phyloP scores from a whole-genome alignment of 2,797 vertebrate species.

The Lindbergichthys nudifrons region DNA sequence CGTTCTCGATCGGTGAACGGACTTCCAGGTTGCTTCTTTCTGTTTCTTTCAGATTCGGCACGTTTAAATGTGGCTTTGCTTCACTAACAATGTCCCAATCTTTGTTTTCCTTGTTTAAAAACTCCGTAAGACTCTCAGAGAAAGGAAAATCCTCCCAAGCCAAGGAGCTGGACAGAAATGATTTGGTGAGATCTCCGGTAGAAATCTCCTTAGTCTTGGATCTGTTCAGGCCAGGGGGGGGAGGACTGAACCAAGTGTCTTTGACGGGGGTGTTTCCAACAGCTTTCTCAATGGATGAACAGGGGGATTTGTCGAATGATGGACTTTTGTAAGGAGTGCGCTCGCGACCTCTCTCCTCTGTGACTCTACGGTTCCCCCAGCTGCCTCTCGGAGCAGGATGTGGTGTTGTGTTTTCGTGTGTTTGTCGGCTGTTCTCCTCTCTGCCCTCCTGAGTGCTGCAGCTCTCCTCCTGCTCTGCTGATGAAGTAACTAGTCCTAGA shows the following conservation, averaged over 20 bases:
- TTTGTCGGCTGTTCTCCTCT: conserved; percentile 29
- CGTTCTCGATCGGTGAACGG: conserved; percentile 7
- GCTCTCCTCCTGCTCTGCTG: conserved; percentile 76
- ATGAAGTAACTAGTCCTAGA: conserved; percentile 77
- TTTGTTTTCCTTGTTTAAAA: conserved; percentile 57
- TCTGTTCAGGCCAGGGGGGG: conserved; percentile 7
- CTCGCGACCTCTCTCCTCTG: conserved; percentile 4
- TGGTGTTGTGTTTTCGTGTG: conserved; percentile 2
- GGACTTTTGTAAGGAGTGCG: conserved; percentile 13
- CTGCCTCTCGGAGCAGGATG: conserved; percentile 8
- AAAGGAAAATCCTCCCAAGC: conserved; percentile 74
- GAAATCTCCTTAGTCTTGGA: conserved; percentile 1
- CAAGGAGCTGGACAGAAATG: conserved; percentile 30
- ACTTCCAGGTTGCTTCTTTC: conserved; percentile 4
- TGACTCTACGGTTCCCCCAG: conserved; percentile 11
- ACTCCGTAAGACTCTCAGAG: conserved; percentile 77
- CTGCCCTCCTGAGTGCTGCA: conserved; percentile 31
- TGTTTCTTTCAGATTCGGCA: background rate
- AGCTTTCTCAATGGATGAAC: background rate
- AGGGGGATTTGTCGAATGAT: conserved; percentile 16
- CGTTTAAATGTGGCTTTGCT: background rate
- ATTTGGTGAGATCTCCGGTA: conserved; percentile 8
- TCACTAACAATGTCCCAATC: conserved; percentile 21
- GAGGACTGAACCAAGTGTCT: conserved; percentile 14
- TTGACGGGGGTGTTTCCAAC: conserved; percentile 3